Percentiles rank a stretch among this genome's conserved stretches.
These are phyloP conservation scores for Hippocampus zosterae DNA, from an alignment of 2,113 vertebrate species.

Conservation along the genomic window DNA sequence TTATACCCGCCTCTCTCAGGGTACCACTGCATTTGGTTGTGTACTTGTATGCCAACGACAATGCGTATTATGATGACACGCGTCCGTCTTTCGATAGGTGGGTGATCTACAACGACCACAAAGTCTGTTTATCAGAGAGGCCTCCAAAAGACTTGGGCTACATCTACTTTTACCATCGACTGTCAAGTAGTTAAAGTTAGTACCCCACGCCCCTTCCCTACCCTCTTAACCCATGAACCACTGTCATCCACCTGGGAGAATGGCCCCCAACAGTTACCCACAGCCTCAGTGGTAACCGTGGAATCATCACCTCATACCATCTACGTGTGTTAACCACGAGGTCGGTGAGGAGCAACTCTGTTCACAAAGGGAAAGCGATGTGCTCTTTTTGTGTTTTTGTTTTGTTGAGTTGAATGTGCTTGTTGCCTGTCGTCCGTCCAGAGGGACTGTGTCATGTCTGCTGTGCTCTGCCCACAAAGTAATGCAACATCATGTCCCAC, in stretches of 20 bases:
- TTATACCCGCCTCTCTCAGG: neutral
- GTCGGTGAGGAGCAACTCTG: slow-evolving; percentile 43
- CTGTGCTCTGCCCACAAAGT: slow-evolving; percentile 37
- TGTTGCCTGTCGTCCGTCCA: neutral
- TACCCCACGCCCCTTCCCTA: slow-evolving; percentile 29
- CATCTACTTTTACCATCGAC: slow-evolving; percentile 95
- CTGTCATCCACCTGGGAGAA: slow-evolving; percentile 60
- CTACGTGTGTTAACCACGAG: slow-evolving; percentile 39
- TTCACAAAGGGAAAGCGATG: slow-evolving; percentile 52
- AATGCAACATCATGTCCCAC: slow-evolving; percentile 37
- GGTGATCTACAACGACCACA: slow-evolving; percentile 98
- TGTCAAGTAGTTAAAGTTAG: slow-evolving; percentile 83
- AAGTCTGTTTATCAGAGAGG: slow-evolving; percentile 94
- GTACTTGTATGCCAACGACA: neutral
- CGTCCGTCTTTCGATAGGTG: slow-evolving; percentile 73
- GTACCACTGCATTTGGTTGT: neutral
- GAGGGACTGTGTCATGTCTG: slow-evolving; percentile 66
- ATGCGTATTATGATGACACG: neutral
- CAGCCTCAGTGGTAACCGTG: slow-evolving; percentile 50
- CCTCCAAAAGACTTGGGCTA: slow-evolving; percentile 98
- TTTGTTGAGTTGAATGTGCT: neutral
- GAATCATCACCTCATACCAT: slow-evolving; percentile 64
- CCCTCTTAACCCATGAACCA: slow-evolving; percentile 61
- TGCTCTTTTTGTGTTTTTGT: slow-evolving; percentile 52
- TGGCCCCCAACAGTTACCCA: slow-evolving; percentile 31